Conservation (phyloP, 2,888 invertebrate genomes). For the Cryptocephalus moraei region DNA sequence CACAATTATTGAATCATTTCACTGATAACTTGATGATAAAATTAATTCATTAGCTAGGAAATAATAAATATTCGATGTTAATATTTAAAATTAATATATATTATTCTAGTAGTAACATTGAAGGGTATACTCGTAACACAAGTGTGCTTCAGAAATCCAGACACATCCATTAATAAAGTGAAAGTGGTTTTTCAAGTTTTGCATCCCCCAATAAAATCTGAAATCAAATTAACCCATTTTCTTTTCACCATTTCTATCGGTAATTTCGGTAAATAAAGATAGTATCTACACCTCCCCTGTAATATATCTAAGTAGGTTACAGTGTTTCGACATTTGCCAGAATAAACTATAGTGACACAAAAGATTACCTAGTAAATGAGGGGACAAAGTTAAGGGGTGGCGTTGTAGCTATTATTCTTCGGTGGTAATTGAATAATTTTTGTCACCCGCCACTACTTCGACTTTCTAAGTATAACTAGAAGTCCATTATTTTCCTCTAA, state of each 20-base stretch:
- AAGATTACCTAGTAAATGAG: slow-evolving; percentile 14
- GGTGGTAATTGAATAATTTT: slow-evolving; percentile 11
- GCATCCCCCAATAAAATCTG: too few relatives aligned
- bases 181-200: too few relatives aligned
- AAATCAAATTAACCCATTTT: neutral
- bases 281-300: slow-evolving; percentile 14
- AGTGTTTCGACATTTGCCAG: slow-evolving; percentile 16
- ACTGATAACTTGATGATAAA: too few relatives aligned
- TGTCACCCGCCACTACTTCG: slow-evolving; percentile 10
- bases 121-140: too few relatives aligned
- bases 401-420: slow-evolving; percentile 10
- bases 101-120: too few relatives aligned
- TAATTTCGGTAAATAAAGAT: slow-evolving; percentile 17
- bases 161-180: too few relatives aligned
- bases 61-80: too few relatives aligned
- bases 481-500: slow-evolving; percentile 5
- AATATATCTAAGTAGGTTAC: slow-evolving; percentile 19
- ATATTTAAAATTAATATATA: too few relatives aligned
- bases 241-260: slow-evolving; percentile 1
- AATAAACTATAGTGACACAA: slow-evolving; percentile 16
- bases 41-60: too few relatives aligned
- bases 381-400: slow-evolving; percentile 8
- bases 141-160: too few relatives aligned
- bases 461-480: slow-evolving; percentile 8
- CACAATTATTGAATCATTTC: too few relatives aligned